These are phyloP conservation scores for Marmota monax DNA, from an alignment of 2,113 vertebrate species.

Conservation along the genomic window DNA sequence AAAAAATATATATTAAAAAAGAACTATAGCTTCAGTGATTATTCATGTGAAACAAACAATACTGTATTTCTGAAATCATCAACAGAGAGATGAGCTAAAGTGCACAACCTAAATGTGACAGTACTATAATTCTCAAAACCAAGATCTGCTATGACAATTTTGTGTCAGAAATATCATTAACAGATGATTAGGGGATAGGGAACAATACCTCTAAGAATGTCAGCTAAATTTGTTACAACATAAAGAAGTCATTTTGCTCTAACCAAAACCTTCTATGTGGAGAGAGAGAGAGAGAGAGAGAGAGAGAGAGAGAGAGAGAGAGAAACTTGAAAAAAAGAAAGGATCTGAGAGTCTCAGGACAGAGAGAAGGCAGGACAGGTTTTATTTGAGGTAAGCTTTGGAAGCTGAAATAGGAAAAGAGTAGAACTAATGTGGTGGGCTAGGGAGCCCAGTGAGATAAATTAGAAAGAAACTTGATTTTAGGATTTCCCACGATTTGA, in stretches of 20 bases:
- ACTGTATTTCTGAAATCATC: neutral
- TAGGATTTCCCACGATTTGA: neutral
- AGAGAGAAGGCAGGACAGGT: neutral
- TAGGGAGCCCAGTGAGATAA: neutral
- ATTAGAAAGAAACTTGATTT: neutral
- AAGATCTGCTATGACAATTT: neutral
- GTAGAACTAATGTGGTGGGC: neutral
- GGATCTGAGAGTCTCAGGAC: neutral
- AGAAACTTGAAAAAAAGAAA: neutral
- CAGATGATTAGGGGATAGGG: neutral
- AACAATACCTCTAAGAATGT: neutral
- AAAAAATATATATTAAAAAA: neutral
- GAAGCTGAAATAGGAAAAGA: neutral
- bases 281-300: too few species aligned
- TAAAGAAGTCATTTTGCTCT: neutral
- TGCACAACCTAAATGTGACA: neutral
- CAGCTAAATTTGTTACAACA: neutral
- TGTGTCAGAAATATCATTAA: neutral
- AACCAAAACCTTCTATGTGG: neutral
- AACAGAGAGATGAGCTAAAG: neutral
- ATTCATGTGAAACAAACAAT: neutral
- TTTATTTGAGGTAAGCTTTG: neutral
- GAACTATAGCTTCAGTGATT: neutral
- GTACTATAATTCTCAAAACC: neutral
- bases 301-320: too few species aligned